Evolutionary conservation across 2,888 invertebrate species (phyloP), one percentile per base, ranked within the genome.

Genomic region (Eupithecia abbreviata): DNA sequence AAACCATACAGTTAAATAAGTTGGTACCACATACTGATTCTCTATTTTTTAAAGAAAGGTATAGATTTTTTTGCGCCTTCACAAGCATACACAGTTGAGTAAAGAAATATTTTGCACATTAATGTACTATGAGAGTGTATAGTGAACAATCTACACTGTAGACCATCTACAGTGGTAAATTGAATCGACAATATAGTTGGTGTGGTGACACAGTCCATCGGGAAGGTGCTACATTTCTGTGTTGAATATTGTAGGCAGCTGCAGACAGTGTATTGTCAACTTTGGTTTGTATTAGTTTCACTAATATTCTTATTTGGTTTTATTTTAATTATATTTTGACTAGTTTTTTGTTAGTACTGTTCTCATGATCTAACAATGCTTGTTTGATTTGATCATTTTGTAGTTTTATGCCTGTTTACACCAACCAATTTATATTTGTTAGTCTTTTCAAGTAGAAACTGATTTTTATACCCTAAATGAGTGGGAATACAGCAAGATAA

Each of bases 401-500:
- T 66, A 66, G 66, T 66, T 42, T 15, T 15, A 66, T 18, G 42
- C 42, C 66, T 15, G 66, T 66, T 66, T 66, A 41, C 15, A 66
- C 42, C 66, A 66, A 66, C 66, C 66, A 66, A 66, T 62, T 30
- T 30, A 30, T 30, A 62, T 18, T 62, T 4, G 30, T 62, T 15
- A 9, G n/a, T 66, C 15, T 15, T 42, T 6, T 41, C 55, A 18
- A 7, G 55, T 55, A 58, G n/a, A 58, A 58, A 18, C 55, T 18
- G 55, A 18, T 18, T 9, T 58, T 51, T 18, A 9, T 18, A 51
- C 5, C 51, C 15, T 15, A 4, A 4, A 15, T 9, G 7, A 55
- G 15, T 51, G 51, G 7, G n/a, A 55, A 51, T n/a, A n/a, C n/a
- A 6, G n/a, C 55, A 13, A 13, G 47, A 49, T 13, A 13, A 4